Conservation (phyloP, 2,113 vertebrate species). For the Channa maculata region DNA sequence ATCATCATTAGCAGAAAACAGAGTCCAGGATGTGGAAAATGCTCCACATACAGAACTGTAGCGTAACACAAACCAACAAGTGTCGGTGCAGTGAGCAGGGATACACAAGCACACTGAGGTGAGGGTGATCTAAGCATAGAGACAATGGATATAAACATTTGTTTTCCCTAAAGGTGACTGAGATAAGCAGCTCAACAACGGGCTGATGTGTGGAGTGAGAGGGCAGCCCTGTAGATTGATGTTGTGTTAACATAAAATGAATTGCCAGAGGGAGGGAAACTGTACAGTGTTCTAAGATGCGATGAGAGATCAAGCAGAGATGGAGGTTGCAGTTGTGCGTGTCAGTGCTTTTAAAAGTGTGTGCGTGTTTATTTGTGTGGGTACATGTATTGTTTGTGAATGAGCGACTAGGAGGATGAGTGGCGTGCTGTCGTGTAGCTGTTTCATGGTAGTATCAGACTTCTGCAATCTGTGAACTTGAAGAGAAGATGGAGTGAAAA, state of each 20-base stretch:
- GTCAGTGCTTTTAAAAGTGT: conserved; percentile 8
- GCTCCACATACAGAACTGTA: neutral
- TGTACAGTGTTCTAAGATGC: conserved; percentile 56
- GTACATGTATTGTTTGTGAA: conserved; percentile 46
- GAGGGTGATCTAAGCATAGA: conserved; percentile 42
- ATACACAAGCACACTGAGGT: conserved; percentile 26
- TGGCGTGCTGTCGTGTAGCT: neutral
- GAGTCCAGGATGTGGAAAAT: no score
- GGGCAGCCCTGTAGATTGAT: conserved; percentile 65
- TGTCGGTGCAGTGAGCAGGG: neutral
- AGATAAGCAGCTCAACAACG: conserved; percentile 50
- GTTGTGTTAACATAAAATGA: conserved; percentile 70
- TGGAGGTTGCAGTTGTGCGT: conserved; percentile 39
- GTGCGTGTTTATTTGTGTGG: conserved; percentile 26
- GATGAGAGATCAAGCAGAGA: conserved; percentile 54
- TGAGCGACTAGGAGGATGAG: conserved; percentile 35
- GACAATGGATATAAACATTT: conserved; percentile 58
- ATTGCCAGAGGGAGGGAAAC: conserved; percentile 61
- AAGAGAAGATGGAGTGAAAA: neutral
- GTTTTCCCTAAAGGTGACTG: conserved; percentile 65
- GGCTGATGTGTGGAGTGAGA: conserved; percentile 46
- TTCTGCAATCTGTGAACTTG: neutral
- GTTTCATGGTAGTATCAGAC: conserved; percentile 8
- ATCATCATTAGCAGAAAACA: no score
- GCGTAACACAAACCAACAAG: neutral